phyloP scores from a whole-genome alignment of 35 echinoderm and acorn worm species.

The Eucidaris tribuloides region DNA sequence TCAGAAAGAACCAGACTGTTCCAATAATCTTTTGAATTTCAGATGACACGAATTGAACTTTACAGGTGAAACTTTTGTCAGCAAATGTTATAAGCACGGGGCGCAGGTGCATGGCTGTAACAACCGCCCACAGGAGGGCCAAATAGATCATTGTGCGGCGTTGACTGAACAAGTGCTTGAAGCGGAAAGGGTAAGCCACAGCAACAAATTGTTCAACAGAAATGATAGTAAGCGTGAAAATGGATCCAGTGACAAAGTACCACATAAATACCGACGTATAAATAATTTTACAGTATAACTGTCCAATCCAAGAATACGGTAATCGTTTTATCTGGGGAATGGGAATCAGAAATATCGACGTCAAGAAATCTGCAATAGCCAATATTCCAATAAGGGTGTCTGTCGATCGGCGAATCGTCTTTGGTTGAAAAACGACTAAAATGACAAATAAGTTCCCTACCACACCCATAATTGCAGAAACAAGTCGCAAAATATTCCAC shows the following conservation, averaged over 20 bases:
- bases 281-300: conserved; percentile 70
- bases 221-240: conserved; percentile 64
- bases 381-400: conserved; percentile 62
- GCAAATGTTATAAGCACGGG: too few relatives aligned
- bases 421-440: conserved; percentile 35
- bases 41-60: too few relatives aligned
- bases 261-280: conserved; percentile 56
- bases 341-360: conserved; percentile 63
- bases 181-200: conserved; percentile 63
- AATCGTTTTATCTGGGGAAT: conserved; percentile 9
- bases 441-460: conserved; percentile 65
- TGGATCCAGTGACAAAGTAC: conserved; percentile 58
- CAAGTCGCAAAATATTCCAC: conserved; percentile 15
- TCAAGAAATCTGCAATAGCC: conserved; percentile 61
- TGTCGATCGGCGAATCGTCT: conserved; percentile 50
- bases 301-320: not conserved
- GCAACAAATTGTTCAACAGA: conserved; percentile 75
- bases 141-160: too few relatives aligned
- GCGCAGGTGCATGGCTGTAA: too few relatives aligned
- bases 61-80: too few relatives aligned
- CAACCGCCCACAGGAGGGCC: too few relatives aligned
- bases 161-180: conserved; percentile 35
- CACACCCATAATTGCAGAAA: conserved; percentile 58
- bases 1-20: too few relatives aligned
- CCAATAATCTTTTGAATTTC: too few relatives aligned